Percentiles rank a stretch among this genome's conserved stretches.
Evolutionary conservation across 2,113 vertebrate genomes (phyloP).

Genomic region (Psammodynastes pulverulentus): DNA sequence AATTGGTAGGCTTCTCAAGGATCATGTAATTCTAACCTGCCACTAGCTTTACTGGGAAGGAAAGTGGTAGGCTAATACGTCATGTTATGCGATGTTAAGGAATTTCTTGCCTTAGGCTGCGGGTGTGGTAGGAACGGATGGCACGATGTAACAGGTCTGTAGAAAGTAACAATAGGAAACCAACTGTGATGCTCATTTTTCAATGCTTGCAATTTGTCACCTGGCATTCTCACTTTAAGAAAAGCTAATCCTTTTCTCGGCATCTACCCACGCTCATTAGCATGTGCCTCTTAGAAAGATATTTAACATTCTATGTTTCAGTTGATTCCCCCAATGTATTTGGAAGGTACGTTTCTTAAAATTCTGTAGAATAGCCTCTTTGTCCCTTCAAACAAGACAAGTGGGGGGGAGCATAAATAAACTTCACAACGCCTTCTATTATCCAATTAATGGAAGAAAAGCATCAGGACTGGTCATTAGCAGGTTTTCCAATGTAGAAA

Average conservation of each 20-base stretch:
- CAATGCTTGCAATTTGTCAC: background rate
- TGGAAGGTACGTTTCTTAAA: background rate
- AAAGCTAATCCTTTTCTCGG: background rate
- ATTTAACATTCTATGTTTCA: background rate
- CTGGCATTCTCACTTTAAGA: background rate
- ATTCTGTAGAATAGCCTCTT: background rate
- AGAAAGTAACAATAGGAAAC: background rate
- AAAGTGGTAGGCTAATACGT: background rate
- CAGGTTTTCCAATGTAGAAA: background rate
- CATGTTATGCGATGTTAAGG: background rate
- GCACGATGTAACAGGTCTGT: background rate
- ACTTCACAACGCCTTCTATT: background rate
- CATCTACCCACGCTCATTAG: background rate
- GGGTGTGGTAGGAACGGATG: background rate
- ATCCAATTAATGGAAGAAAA: background rate
- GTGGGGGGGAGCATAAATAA: background rate
- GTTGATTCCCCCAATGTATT: background rate
- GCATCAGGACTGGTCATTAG: background rate
- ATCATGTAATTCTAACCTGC: background rate
- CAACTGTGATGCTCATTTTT: background rate
- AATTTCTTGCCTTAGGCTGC: background rate
- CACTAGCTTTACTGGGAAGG: background rate
- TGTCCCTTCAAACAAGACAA: background rate
- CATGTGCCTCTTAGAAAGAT: background rate
- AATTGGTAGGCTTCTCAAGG: background rate